Base-by-base conservation (phyloP, 2,797 vertebrate genomes). In the Diglossa cyanea region DNA sequence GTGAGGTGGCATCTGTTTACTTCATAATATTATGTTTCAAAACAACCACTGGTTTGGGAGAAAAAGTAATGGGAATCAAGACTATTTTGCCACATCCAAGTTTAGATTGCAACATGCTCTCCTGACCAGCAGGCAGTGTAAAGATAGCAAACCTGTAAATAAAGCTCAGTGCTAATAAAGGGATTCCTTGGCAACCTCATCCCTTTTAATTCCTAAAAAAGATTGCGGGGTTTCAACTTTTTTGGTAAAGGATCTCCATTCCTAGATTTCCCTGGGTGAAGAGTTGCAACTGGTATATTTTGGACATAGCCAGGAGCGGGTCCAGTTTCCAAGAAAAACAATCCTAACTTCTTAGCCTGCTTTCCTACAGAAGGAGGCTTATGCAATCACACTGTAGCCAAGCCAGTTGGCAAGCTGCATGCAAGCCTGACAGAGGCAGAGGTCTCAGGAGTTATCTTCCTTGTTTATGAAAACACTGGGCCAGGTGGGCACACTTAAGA, bases 301-400 rank as follows among this genome's bases (percentile, higher is more conserved):
- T 90, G 87, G 72, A 92, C 53, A 25, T 14, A 20, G 51, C 35
- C 45, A 83, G 70, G 39, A 93, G 58, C 85, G 66, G 73, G 33
- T 88, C 62, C 28, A 44, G 54, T 50, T 88, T 94, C 91, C 93
- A 95, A 93, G 51, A 94, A 96, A 95, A 94, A 91, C 90, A 96
- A 91, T 54, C 57, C 82, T 63, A 94, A 90, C 61, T 94, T 92
- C 86, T 89, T 86, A 83, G 85, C 85, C 87, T 88, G 91, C 89
- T 86, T 94, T 90, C 91, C 85, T 96, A 90, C 94, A 93, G 76
- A 93, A 90, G 85, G 72, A 88, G 39, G 66, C 73, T 95, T 95
- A 96, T 83, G 95, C 95, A 96, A 93, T 78, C 91, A 50, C 39
- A 7, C 54, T 65, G 60, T 5, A 88, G 82, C 58, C 82, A 91